Conservation (phyloP, 2,797 vertebrate species). For the Graptemys geographica region DNA sequence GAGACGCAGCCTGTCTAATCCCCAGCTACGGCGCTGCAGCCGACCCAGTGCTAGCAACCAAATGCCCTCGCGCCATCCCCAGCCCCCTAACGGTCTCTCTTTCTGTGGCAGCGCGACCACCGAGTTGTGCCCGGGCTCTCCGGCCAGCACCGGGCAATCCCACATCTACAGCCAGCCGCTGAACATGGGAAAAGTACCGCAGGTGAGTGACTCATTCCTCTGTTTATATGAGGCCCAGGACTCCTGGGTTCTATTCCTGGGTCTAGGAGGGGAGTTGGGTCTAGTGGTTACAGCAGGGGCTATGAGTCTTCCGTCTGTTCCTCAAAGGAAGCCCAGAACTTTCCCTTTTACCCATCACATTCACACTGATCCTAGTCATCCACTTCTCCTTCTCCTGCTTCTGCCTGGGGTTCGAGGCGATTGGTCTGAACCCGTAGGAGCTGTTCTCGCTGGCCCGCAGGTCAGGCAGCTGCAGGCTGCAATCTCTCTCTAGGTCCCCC, state of each 20-base stretch:
- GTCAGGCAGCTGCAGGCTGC: slow-evolving; percentile 79
- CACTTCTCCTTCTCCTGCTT: too few species aligned
- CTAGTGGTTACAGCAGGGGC: too few species aligned
- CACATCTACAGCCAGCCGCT: neutral
- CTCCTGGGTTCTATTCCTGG: too few species aligned
- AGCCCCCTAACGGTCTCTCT: neutral
- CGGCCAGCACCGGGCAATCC: neutral
- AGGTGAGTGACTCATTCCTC: neutral
- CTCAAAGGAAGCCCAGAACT: neutral
- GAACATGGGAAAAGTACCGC: accelerated
- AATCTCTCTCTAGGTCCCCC: slow-evolving; percentile 74
- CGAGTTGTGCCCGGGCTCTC: too few species aligned
- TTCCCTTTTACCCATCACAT: neutral
- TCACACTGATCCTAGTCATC: neutral
- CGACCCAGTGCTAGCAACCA: accelerated
- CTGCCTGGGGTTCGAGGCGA: slow-evolving; percentile 46
- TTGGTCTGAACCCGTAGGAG: slow-evolving; percentile 80
- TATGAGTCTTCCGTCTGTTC: neutral
- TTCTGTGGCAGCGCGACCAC: too few species aligned
- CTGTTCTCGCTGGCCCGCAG: slow-evolving; percentile 77
- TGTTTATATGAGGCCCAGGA: neutral
- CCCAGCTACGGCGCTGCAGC: neutral
- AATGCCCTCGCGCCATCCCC: neutral
- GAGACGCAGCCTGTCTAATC: neutral
- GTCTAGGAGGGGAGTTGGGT: too few species aligned